Evolutionary conservation across 2,113 vertebrate genomes (phyloP).

Genomic region (Carassius carassius): DNA sequence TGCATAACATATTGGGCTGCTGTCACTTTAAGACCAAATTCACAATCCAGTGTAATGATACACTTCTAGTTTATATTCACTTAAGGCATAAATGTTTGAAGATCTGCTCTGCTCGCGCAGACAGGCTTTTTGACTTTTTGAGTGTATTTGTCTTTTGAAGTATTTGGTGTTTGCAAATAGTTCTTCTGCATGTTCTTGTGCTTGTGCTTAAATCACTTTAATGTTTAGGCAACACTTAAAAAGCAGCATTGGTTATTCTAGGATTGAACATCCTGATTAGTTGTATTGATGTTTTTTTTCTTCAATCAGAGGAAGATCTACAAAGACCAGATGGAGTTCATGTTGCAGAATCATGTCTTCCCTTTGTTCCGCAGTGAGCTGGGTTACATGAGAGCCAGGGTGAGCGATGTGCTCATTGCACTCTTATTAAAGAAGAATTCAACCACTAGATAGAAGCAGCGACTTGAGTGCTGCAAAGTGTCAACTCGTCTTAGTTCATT

Average conservation of each 20-base stretch:
- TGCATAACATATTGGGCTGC: not conserved
- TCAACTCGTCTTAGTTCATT: not conserved
- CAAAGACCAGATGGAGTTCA: constrained; percentile 99
- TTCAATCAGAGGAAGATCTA: constrained; percentile 92
- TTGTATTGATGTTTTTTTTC: not conserved
- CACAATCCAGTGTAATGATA: not conserved
- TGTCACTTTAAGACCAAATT: not conserved
- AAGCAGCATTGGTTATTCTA: not conserved
- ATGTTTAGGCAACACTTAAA: not conserved
- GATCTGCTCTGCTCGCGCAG: too few species aligned
- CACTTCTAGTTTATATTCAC: not conserved
- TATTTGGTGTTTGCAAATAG: not conserved
- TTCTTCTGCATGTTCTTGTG: not conserved
- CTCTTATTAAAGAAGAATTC: not conserved
- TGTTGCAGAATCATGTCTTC: constrained; percentile 98
- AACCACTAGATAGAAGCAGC: not conserved
- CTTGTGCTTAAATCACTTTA: not conserved
- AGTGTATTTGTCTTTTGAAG: not conserved
- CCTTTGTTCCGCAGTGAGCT: constrained; percentile 94
- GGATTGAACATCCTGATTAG: not conserved
- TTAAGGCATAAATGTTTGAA: not conserved
- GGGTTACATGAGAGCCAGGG: constrained; percentile 98
- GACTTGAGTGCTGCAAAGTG: not conserved
- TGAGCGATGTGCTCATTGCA: constrained; percentile 67
- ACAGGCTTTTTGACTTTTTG: not conserved